Percentiles rank a stretch among this genome's conserved stretches.
These are phyloP conservation scores for Hyles euphorbiae DNA, from an alignment of 1,140 invertebrate species.

Conservation along the genomic window DNA sequence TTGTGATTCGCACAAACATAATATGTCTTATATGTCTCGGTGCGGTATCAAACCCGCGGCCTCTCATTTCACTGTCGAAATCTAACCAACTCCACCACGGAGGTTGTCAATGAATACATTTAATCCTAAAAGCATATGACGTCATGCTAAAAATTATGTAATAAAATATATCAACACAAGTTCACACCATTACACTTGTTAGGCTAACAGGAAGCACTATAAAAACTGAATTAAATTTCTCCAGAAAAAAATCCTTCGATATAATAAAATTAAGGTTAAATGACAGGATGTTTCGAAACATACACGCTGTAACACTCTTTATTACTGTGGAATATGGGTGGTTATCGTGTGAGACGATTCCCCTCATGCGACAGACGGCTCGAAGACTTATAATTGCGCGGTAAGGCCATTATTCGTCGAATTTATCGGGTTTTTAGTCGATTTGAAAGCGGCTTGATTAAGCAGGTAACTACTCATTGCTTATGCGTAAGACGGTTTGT, in stretches of 20 bases:
- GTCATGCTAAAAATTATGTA: too few relatives aligned
- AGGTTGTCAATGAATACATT: too few relatives aligned
- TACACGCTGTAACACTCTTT: background rate
- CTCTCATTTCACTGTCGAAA: too few relatives aligned
- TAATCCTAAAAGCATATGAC: too few relatives aligned
- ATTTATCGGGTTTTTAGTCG: constrained; percentile 4
- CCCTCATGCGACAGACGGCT: constrained; percentile 6
- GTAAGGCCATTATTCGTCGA: constrained; percentile 9
- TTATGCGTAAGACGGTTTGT: background rate
- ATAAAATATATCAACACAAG: constrained; percentile 1
- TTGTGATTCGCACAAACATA: too few relatives aligned
- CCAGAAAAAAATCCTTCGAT: constrained; percentile 10
- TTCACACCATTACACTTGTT: background rate
- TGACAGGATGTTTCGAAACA: background rate
- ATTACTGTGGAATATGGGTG: too few relatives aligned
- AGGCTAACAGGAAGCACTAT: constrained; percentile 16
- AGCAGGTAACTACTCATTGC: background rate
- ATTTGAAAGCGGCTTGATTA: background rate
- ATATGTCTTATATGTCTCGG: too few relatives aligned
- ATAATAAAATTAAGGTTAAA: constrained; percentile 10
- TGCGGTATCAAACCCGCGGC: too few relatives aligned
- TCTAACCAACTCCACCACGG: too few relatives aligned
- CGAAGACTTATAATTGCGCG: constrained; percentile 15
- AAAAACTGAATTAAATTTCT: constrained; percentile 21
- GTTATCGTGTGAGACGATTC: too few relatives aligned